Conservation (phyloP, 2,113 vertebrate species). For the Microcebus lehilahytsara region DNA sequence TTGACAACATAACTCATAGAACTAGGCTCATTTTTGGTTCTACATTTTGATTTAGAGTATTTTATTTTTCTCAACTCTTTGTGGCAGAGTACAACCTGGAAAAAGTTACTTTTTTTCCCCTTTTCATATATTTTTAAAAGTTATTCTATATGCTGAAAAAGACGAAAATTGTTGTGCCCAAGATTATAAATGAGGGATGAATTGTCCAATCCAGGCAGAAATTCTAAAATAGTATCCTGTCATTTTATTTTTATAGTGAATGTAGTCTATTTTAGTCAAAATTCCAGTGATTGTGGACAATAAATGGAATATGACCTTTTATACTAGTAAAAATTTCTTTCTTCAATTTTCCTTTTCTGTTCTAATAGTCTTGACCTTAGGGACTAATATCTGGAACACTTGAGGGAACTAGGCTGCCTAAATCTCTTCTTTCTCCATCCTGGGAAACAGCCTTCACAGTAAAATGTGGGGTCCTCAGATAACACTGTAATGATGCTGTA, state of each 20-base stretch:
- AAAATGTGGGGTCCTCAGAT: not conserved
- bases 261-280: not conserved
- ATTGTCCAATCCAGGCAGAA: not conserved
- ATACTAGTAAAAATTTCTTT: not conserved
- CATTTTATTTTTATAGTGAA: not conserved
- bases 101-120: not conserved
- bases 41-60: not conserved
- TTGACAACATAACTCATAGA: not conserved
- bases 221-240: not conserved
- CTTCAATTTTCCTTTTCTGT: not conserved
- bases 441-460: not conserved
- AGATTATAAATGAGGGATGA: not conserved
- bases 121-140: not conserved
- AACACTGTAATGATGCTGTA: rapidly evolving
- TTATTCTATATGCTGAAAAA: not conserved
- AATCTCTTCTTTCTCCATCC: not conserved
- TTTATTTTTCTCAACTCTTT: not conserved
- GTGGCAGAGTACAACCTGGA: not conserved
- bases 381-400: not conserved
- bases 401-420: not conserved
- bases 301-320: not conserved
- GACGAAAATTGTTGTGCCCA: not conserved
- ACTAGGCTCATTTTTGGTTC: not conserved
- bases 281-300: not conserved
- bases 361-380: not conserved